Conservation (phyloP, 2,888 invertebrate species). For the Drosophila tripunctata region DNA sequence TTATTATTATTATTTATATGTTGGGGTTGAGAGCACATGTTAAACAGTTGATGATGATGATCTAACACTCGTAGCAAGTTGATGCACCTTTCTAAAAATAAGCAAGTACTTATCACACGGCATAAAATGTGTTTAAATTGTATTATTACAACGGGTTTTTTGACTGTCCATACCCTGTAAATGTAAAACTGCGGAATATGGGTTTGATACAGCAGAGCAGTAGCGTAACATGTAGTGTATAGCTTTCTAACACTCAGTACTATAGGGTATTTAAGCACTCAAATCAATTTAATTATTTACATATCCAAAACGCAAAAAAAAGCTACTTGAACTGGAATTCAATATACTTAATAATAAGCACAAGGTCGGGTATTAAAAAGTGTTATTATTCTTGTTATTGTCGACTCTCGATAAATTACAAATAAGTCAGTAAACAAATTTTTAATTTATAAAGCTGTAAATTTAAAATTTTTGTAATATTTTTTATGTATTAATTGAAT, state of each 20-base stretch:
- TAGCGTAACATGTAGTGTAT: background rate
- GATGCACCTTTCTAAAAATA: slow-evolving; percentile 35
- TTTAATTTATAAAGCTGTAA: background rate
- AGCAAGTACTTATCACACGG: background rate
- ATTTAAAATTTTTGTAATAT: background rate
- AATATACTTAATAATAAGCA: background rate
- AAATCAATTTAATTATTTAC: background rate
- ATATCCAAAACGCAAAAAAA: background rate
- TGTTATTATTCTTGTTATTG: background rate
- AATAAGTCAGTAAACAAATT: background rate
- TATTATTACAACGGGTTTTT: slow-evolving; percentile 9
- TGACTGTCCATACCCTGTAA: background rate
- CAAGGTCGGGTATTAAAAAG: background rate
- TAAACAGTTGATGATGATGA: slow-evolving; percentile 28
- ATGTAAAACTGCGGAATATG: background rate
- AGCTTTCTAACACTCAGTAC: background rate
- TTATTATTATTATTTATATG: slow-evolving; percentile 3
- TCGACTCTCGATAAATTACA: background rate
- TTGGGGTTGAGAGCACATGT: background rate
- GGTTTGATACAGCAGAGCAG: background rate
- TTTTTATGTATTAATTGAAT: background rate
- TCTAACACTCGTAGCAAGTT: slow-evolving; percentile 1
- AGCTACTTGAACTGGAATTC: background rate
- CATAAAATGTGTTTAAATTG: slow-evolving; percentile 1
- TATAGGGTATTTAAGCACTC: background rate